phyloP scores from a whole-genome alignment of 1,140 invertebrate genomes.

The Caenorhabditis elegans region WBcel235 BX284606.5:5214501-5215000 shows the following conservation, averaged over 20 bases:
- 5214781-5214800: constrained; percentile 28
- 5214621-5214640: background rate
- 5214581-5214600: background rate
- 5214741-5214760: background rate
- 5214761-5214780: background rate
- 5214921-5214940: background rate
- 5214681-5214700: background rate
- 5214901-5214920: background rate
- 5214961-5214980: background rate
- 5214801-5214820: background rate
- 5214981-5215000: background rate
- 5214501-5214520: constrained; percentile 18
- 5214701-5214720: background rate
- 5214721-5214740: background rate
- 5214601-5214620: background rate
- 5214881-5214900: background rate
- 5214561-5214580: background rate
- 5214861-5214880: constrained; percentile 7
- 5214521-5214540: background rate
- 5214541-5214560: background rate
- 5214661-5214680: background rate
- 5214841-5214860: constrained; percentile 6
- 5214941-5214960: background rate
- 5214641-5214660: background rate
- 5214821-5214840: background rate